Evolutionary conservation across 2,797 vertebrate genomes (phyloP).

Genomic region (Pempheris klunzingeri): DNA sequence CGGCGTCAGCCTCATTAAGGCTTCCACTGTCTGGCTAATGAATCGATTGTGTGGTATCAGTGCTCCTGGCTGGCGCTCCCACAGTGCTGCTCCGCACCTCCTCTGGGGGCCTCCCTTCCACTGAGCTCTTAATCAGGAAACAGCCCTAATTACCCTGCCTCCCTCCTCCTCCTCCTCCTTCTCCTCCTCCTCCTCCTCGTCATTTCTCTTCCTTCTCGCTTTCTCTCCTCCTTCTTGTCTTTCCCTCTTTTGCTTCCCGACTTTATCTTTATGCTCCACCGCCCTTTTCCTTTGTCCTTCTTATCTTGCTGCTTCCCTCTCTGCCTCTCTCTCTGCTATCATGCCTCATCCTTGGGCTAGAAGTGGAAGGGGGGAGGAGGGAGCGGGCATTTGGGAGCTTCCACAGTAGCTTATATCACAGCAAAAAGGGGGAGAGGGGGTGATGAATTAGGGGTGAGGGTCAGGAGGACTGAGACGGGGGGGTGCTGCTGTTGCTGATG

Average conservation of each 20-base stretch:
- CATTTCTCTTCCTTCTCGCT: slow-evolving; percentile 59
- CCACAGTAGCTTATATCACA: slow-evolving; percentile 75
- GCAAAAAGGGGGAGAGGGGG: slow-evolving; percentile 42
- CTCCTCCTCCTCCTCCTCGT: slow-evolving; percentile 54
- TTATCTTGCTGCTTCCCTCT: slow-evolving; percentile 71
- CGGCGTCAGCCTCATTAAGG: slow-evolving; percentile 82
- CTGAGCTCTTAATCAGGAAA: slow-evolving; percentile 86
- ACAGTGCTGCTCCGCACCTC: slow-evolving; percentile 73
- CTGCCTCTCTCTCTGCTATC: slow-evolving; percentile 55
- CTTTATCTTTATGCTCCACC: slow-evolving; percentile 77
- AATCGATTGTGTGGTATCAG: slow-evolving; percentile 87
- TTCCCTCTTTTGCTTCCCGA: slow-evolving; percentile 54
- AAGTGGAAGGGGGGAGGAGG: slow-evolving; percentile 42
- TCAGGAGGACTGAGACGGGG: slow-evolving; percentile 48
- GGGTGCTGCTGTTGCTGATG: slow-evolving; percentile 63
- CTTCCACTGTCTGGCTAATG: slow-evolving; percentile 84
- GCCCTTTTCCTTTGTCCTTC: slow-evolving; percentile 75
- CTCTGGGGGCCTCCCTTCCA: slow-evolving; percentile 79
- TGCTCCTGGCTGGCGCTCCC: slow-evolving; percentile 81
- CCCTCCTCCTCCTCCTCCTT: slow-evolving; percentile 35
- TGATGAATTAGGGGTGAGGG: slow-evolving; percentile 43
- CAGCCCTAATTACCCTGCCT: slow-evolving; percentile 81
- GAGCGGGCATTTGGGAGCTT: slow-evolving; percentile 57
- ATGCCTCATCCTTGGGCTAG: slow-evolving; percentile 70
- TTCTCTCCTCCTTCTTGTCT: slow-evolving; percentile 51